A percentile compares a stretch with the other conserved stretches of the same genome.
phyloP scores from a whole-genome alignment of 2,888 invertebrate species.

The Coleophora flavipennella region DNA sequence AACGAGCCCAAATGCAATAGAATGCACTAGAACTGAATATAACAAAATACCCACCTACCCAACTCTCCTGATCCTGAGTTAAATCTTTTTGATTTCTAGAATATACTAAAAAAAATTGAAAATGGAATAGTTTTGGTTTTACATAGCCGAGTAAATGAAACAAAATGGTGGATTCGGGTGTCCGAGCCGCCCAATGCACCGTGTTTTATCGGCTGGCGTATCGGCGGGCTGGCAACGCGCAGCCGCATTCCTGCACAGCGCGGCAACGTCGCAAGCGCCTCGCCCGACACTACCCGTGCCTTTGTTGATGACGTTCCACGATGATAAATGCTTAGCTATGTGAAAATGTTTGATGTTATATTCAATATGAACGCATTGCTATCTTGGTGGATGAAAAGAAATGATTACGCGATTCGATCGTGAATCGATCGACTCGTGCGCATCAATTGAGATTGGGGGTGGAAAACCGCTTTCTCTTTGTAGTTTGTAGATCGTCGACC shows the following conservation, averaged over 20 bases:
- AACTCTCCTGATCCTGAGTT: background rate
- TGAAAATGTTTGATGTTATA: slow-evolving; percentile 30
- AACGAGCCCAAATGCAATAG: slow-evolving; percentile 18
- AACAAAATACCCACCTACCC: background rate
- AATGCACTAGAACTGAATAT: background rate
- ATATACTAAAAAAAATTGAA: background rate
- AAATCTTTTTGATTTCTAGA: background rate
- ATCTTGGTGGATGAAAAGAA: background rate
- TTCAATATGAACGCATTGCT: too few relatives aligned
- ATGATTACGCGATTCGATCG: background rate
- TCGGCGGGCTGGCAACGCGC: slow-evolving; percentile 54
- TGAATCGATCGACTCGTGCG: background rate
- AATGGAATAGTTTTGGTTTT: background rate
- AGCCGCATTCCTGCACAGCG: slow-evolving; percentile 55
- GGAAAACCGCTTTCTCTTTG: slow-evolving; percentile 28
- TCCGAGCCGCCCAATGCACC: slow-evolving; percentile 63
- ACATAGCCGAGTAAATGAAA: slow-evolving; percentile 16
- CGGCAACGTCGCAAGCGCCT: slow-evolving; percentile 55
- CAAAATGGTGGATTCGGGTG: slow-evolving; percentile 47
- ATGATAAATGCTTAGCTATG: slow-evolving; percentile 42
- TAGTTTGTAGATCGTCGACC: too few relatives aligned
- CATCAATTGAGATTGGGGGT: slow-evolving; percentile 19
- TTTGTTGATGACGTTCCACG: slow-evolving; percentile 50
- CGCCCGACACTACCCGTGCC: slow-evolving; percentile 29
- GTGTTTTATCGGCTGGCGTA: slow-evolving; percentile 49